Conservation (phyloP, 2,113 vertebrate genomes). For the Sinosuthora webbiana region DNA sequence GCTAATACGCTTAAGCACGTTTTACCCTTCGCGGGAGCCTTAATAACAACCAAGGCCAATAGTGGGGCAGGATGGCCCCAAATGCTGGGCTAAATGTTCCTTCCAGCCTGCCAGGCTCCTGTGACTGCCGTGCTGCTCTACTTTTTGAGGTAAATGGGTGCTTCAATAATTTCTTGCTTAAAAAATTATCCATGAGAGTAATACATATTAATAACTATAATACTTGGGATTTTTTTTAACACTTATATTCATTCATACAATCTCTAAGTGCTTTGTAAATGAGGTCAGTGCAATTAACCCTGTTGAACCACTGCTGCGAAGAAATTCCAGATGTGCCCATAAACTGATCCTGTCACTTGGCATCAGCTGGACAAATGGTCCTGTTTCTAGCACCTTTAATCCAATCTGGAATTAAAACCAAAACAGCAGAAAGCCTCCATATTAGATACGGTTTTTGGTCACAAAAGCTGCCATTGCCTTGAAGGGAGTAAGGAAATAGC, state of each 20-base stretch:
- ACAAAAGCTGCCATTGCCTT: not conserved
- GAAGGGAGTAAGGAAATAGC: not conserved
- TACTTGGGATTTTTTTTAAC: not conserved
- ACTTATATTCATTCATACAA: constrained; percentile 19
- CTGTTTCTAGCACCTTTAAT: not conserved
- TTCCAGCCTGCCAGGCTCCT: not conserved
- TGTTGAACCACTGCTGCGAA: not conserved
- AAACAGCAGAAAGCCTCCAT: not conserved
- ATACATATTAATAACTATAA: constrained; percentile 27
- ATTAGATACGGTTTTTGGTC: not conserved
- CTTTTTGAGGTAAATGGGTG: not conserved
- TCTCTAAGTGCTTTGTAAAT: constrained; percentile 45
- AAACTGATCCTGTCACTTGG: not conserved
- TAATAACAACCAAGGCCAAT: not conserved
- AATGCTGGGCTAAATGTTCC: not conserved
- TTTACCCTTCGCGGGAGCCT: not conserved
- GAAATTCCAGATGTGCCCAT: not conserved
- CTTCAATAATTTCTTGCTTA: not conserved
- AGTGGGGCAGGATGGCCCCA: not conserved
- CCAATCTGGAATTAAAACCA: not conserved
- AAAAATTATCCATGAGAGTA: constrained; percentile 15
- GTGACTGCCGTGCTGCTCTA: not conserved
- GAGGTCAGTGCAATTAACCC: constrained; percentile 21
- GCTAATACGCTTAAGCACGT: not conserved
- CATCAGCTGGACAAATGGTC: not conserved